phyloP scores from a whole-genome alignment of 2,113 vertebrate species.

The Xenus cinereus region DNA sequence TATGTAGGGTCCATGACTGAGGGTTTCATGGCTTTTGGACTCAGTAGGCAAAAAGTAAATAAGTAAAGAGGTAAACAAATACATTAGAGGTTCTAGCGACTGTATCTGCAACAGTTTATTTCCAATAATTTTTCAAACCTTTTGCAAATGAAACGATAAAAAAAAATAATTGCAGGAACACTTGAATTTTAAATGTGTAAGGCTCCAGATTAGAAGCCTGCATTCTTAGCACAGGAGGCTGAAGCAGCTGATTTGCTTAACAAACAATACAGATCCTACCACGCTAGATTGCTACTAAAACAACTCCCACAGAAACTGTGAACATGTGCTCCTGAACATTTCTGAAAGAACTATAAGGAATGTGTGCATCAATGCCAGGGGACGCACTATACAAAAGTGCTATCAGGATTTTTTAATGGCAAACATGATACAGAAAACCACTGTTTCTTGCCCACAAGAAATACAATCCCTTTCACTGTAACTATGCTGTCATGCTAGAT shows the following conservation, averaged over 20 bases:
- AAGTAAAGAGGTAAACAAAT: not conserved
- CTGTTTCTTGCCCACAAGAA: not conserved
- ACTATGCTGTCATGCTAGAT: not conserved
- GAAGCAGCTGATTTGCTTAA: not conserved
- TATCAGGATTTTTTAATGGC: not conserved
- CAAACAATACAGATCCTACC: not conserved
- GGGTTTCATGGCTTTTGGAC: not conserved
- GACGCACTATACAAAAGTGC: not conserved
- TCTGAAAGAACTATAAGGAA: not conserved
- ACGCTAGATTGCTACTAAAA: not conserved
- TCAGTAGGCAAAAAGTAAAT: not conserved
- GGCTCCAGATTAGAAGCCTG: not conserved
- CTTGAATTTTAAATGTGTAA: not conserved
- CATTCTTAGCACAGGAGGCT: not conserved
- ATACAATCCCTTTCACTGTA: not conserved
- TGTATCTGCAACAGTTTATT: not conserved
- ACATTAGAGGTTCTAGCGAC: not conserved
- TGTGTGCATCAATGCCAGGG: accelerated
- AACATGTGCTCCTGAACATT: not conserved
- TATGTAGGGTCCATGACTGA: not conserved
- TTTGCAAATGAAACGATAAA: not conserved
- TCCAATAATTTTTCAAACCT: not conserved
- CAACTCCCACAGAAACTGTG: not conserved
- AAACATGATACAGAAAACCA: not conserved
- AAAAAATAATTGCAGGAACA: not conserved